phyloP scores from a whole-genome alignment of 2,888 invertebrate genomes.

The Salpingus planirostris region DNA sequence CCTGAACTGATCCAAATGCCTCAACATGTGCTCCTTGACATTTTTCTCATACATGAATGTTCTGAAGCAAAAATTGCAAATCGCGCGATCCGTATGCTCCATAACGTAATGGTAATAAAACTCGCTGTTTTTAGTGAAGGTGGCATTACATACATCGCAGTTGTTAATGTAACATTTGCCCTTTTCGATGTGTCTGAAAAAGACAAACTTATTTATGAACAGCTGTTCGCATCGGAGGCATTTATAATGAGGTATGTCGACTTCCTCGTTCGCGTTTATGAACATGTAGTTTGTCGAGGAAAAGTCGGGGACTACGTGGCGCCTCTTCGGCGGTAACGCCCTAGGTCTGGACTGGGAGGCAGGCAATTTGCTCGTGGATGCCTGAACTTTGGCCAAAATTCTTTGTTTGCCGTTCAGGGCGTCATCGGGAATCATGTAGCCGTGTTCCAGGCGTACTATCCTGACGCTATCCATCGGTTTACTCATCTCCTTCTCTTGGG shows the following conservation, averaged over 20 bases:
- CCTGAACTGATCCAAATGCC: constrained; percentile 39
- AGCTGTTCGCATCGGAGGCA: constrained; percentile 38
- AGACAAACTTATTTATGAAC: constrained; percentile 38
- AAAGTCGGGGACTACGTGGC: constrained; percentile 33
- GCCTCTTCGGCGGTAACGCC: constrained; percentile 19
- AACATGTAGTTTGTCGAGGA: constrained; percentile 32
- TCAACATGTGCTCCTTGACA: constrained; percentile 39
- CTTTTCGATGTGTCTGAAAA: constrained; percentile 38
- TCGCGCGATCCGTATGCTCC: constrained; percentile 35
- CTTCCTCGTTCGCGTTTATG: constrained; percentile 31
- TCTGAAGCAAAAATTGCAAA: constrained; percentile 39
- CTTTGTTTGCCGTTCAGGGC: not conserved
- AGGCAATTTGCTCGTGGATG: not conserved
- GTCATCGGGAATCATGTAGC: constrained; percentile 31
- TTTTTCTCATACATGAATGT: constrained; percentile 42
- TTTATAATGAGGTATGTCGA: constrained; percentile 35
- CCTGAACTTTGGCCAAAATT: too few species aligned
- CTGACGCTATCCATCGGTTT: not conserved
- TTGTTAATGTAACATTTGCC: constrained; percentile 39
- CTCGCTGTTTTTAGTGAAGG: constrained; percentile 34
- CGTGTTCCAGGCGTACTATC: constrained; percentile 37
- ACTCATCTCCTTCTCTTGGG: constrained; percentile 9
- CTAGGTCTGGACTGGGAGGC: not conserved
- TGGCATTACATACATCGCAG: constrained; percentile 35
- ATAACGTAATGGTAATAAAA: constrained; percentile 35